Conservation (phyloP, 2,888 invertebrate species). For the Nudaria mundana region DNA sequence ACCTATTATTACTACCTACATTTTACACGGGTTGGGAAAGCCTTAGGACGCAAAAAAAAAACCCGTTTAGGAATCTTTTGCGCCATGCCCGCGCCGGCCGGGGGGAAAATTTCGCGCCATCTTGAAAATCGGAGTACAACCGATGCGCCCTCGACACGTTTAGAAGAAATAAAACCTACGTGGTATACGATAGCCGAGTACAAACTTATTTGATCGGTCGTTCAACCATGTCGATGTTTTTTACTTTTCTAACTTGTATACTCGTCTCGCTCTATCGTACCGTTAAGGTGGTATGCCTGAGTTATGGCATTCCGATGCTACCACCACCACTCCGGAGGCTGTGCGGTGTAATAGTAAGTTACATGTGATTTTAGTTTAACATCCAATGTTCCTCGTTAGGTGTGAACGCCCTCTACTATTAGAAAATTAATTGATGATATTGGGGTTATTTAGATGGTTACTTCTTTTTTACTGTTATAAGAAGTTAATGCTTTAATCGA, state of each 20-base stretch:
- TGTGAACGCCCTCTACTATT: conserved; percentile 58
- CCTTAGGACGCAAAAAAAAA: conserved; percentile 12
- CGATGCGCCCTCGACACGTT: conserved; percentile 63
- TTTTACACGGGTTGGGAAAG: background rate
- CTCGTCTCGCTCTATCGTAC: conserved; percentile 63
- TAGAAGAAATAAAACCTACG: conserved; percentile 75
- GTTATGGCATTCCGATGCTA: conserved; percentile 78
- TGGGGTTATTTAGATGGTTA: conserved; percentile 17
- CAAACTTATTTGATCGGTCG: conserved; percentile 81
- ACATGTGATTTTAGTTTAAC: conserved; percentile 63
- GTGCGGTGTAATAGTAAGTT: conserved; percentile 54
- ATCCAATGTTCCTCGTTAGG: conserved; percentile 52
- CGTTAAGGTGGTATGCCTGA: conserved; percentile 78
- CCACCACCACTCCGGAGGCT: conserved; percentile 74
- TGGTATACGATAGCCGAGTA: conserved; percentile 70
- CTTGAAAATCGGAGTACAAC: conserved; percentile 55
- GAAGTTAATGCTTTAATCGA: background rate
- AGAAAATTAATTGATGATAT: conserved; percentile 51
- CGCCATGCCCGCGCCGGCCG: conserved; percentile 35
- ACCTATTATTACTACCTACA: background rate
- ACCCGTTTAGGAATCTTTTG: conserved; percentile 32
- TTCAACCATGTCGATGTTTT: conserved; percentile 71
- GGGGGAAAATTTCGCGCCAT: conserved; percentile 55
- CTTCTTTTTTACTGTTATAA: conserved; percentile 3
- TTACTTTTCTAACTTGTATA: conserved; percentile 47